Base-by-base conservation (phyloP, 1,140 invertebrate species). In the Homarus americanus region DNA sequence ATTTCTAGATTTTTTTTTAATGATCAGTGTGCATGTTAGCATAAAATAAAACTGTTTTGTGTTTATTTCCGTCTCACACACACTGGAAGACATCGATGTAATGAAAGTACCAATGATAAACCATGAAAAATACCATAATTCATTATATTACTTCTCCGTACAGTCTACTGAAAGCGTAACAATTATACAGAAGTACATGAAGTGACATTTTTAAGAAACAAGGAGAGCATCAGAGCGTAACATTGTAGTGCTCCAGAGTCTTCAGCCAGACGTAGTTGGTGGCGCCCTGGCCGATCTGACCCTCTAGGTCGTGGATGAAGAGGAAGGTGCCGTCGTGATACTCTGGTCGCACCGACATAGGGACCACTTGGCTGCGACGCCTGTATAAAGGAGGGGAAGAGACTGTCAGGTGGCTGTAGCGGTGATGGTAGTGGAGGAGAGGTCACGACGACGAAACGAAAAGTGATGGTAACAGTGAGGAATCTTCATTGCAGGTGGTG, bases 291-390 rank as follows among this genome's bases (percentile, higher is more conserved):
- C 86, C 86, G 28, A 88, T 80, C 78, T 88, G 86, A 5, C 86
- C 86, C 53, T 88, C 86, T 36, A 88, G 76, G 58, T 88, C 86
- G 78, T 88, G 86, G 2, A 88, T 34, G 40, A 88, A 88, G 36
- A 88, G 86, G 24, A 88, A 58, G 36, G 76, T 79, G 4, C 86
- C 86, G 40, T 88, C 72, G 76, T 88, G 53, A 76, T 66, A 88
- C 32, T 88, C 86, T 12, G 75, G 86, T 10, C 78, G 86, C 53
- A 88, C 36, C 49, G 53, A 80, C 41, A 69, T 76, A 4, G 86
- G 86, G 4, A 88, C 41, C 36, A 88, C 86, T 44, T 80, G 36
- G 38, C 76, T 88, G 58, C 78, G 75, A 34, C 86, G 75, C 76
- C 86, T 88, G 58, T 32, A 38, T 41, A 38, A 49, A 24, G 7